Evolutionary conservation across 2,888 invertebrate genomes (phyloP).

Genomic region (Chrysina gloriosa): DNA sequence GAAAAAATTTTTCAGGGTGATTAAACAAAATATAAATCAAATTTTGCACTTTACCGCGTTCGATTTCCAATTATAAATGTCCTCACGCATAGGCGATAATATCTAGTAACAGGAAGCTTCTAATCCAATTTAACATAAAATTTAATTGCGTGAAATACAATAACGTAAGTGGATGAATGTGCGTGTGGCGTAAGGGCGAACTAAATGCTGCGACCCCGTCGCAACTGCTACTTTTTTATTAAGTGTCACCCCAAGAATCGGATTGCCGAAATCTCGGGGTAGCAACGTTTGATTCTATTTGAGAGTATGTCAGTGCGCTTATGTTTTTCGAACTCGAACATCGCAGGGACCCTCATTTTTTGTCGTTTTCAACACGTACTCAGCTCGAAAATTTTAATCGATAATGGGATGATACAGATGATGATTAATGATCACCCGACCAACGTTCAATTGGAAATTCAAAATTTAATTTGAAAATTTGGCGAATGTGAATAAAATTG

Average conservation of each 20-base stretch:
- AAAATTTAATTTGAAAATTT: no score
- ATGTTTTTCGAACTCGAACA: background rate
- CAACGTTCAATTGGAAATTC: no score
- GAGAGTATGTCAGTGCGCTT: background rate
- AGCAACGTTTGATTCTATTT: constrained; percentile 30
- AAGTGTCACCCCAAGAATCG: constrained; percentile 30
- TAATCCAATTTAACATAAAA: constrained; percentile 49
- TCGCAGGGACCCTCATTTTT: background rate
- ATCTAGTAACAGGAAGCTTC: constrained; percentile 47
- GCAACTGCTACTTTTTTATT: constrained; percentile 32
- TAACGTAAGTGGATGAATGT: constrained; percentile 37
- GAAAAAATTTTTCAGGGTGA: no score
- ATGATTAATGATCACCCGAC: no score
- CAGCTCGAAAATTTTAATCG: constrained; percentile 9
- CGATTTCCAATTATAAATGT: background rate
- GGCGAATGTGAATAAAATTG: no score
- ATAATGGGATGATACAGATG: no score
- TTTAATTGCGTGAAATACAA: constrained; percentile 47
- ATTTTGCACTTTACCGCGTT: no score
- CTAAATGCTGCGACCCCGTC: constrained; percentile 9
- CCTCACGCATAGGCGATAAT: background rate
- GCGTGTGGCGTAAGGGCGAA: constrained; percentile 37
- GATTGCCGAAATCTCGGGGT: constrained; percentile 22
- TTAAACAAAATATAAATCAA: no score
- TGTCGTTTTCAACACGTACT: background rate